Percentiles rank a stretch among this genome's conserved stretches.
Conservation (phyloP, 2,888 invertebrate species). For the Antheraea yamamai region DNA sequence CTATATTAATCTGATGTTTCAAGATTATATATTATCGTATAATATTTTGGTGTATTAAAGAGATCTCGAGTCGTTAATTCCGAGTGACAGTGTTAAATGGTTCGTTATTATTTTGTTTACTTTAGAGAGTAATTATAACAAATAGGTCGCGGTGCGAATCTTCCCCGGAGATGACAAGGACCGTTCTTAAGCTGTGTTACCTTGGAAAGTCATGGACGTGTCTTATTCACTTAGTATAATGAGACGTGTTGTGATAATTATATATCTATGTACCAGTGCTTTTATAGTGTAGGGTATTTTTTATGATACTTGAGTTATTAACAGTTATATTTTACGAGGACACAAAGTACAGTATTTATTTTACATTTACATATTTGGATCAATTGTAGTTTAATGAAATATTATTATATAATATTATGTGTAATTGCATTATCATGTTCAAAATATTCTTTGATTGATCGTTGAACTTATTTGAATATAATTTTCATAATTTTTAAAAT, state of each 20-base stretch:
- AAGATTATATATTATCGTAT: conserved; percentile 34
- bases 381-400: no score
- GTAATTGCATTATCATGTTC: no score
- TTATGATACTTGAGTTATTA: no score
- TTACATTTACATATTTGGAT: no score
- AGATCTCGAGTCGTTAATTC: conserved; percentile 51
- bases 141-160: conserved; percentile 57
- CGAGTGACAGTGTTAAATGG: conserved; percentile 69
- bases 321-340: no score
- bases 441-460: no score
- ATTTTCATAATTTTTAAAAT: no score
- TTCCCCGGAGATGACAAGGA: conserved; percentile 44
- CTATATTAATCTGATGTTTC: conserved; percentile 47
- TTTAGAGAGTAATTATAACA: conserved; percentile 62
- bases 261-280: no score
- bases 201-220: conserved; percentile 7
- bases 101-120: conserved; percentile 63
- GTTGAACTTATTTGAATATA: no score
- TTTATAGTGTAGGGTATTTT: no score
- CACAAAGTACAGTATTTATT: no score
- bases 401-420: no score
- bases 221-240: conserved; percentile 14
- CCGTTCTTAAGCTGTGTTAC: conserved; percentile 31
- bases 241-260: background rate
- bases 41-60: conserved; percentile 32